These are phyloP conservation scores for Macrotus californicus DNA, from an alignment of 2,113 vertebrate genomes.

Conservation along the genomic window DNA sequence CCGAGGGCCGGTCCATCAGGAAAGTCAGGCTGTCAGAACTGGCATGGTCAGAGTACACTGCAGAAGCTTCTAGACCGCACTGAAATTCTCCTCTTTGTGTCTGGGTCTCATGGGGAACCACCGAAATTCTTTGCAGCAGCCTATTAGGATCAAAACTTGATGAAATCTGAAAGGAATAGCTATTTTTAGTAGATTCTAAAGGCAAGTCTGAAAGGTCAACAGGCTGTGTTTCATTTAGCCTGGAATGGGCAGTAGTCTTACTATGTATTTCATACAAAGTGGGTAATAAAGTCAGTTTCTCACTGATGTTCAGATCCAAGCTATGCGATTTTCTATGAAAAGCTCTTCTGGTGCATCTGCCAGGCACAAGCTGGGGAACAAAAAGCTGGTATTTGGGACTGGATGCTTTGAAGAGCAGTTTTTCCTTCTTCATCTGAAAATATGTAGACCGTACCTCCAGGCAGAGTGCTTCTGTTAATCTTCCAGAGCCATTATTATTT, in stretches of 20 bases:
- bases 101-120: slow-evolving; percentile 62
- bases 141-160: slow-evolving; percentile 58
- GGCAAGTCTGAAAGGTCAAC: slow-evolving; percentile 55
- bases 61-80: slow-evolving; percentile 72
- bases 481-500: slow-evolving; percentile 61
- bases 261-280: slow-evolving; percentile 55
- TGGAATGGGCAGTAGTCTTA: slow-evolving; percentile 22
- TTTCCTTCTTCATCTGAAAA: slow-evolving; percentile 68
- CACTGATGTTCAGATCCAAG: slow-evolving; percentile 78
- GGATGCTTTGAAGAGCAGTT: slow-evolving; percentile 67
- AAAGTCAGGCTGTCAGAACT: slow-evolving; percentile 47
- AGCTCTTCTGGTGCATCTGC: slow-evolving; percentile 69
- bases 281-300: slow-evolving; percentile 69
- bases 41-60: slow-evolving; percentile 51
- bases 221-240: slow-evolving; percentile 60
- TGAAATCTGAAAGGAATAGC: slow-evolving; percentile 48
- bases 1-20: slow-evolving; percentile 66
- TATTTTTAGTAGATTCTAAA: slow-evolving; percentile 48
- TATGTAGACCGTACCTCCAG: slow-evolving; percentile 76
- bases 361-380: slow-evolving; percentile 66
- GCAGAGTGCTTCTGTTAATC: slow-evolving; percentile 78
- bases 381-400: slow-evolving; percentile 69
- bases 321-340: slow-evolving; percentile 80
- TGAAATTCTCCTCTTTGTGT: slow-evolving; percentile 65
- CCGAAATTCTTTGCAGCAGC: slow-evolving; percentile 65